phyloP scores from a whole-genome alignment of 2,797 vertebrate genomes.

The Notolabrus celidotus region DNA sequence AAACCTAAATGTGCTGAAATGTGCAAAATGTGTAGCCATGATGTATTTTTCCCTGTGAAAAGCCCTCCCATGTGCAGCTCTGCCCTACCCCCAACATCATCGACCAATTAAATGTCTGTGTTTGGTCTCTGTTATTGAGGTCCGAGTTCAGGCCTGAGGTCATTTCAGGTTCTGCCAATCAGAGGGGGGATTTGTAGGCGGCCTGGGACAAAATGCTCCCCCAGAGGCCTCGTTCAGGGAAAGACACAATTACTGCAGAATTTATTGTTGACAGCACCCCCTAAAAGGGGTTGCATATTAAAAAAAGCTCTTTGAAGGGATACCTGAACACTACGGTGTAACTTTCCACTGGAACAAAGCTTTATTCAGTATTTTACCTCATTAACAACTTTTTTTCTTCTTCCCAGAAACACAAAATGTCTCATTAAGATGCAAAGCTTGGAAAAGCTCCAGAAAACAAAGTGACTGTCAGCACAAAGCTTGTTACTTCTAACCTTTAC shows the following conservation, averaged over 20 bases:
- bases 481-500: constrained; percentile 62
- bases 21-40: constrained; percentile 9
- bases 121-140: constrained; percentile 48
- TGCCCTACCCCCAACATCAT: constrained; percentile 14
- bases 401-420: constrained; percentile 25
- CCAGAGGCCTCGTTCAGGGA: constrained; percentile 35
- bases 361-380: constrained; percentile 35
- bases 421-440: constrained; percentile 58
- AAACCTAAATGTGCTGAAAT: constrained; percentile 4
- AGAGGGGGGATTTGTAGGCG: constrained; percentile 25
- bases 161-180: constrained; percentile 30
- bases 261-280: constrained; percentile 34
- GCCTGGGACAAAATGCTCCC: constrained; percentile 16
- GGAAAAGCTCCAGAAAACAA: constrained; percentile 49
- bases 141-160: constrained; percentile 46
- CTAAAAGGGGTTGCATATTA: constrained; percentile 20
- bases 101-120: constrained; percentile 35
- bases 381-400: constrained; percentile 53
- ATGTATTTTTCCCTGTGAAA: background rate
- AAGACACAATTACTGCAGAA: constrained; percentile 51
- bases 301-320: background rate
- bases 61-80: background rate
- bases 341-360: constrained; percentile 17
- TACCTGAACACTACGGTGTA: constrained; percentile 9
- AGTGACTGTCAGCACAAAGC: constrained; percentile 52